Evolutionary conservation across 1,140 invertebrate species (phyloP), one percentile per base, ranked within the genome.

Genomic region (Orchestia grillus): DNA sequence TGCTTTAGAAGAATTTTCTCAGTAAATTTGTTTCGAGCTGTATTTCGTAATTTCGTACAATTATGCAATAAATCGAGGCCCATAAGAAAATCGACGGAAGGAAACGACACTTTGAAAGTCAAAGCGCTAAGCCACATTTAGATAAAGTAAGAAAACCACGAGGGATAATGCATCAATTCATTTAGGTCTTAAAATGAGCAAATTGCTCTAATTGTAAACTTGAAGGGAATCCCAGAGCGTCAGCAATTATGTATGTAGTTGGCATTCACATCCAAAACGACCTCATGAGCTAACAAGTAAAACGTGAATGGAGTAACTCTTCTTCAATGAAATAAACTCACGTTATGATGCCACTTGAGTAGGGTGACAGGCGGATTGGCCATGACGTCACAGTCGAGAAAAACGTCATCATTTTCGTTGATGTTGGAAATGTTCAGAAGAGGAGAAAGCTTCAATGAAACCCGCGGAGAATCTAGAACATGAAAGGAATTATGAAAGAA

Each of bases 361-460:
- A 94, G 40, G 40, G 92, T 94, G 92, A 94, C 92, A 44, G 92
- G 43, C 41, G 92, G 92, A 47, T 94, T 94, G 6, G 92, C 92
- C 92, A 45, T 94, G 0, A 94, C 92, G 44, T 94, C 92, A 36
- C 92, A 94, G 92, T 94, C 92, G 8, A 94, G 92, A 44, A 94
- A 94, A 40, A 94, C 92, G 92, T 94, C 92, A 36, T 94, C 92
- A 45, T 94, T 94, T 45, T 94, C 92, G 92, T 94, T 94, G 92
- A 94, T 94, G 92, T 94, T 94, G 92, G 92, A 94, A 45, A 94
- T 94, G 44, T 94, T 94, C 11, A 94, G 92, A 6, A 94, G 44
- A 44, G 92, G 92, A 47, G 92, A 94, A 40, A 94, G 92, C 40
- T 44, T 44, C 44, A 94, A 36, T 4, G 92, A 45, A 44, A 94